These are phyloP conservation scores for Lophura swinhoii DNA, from an alignment of 2,797 vertebrate species.

Conservation along the genomic window DNA sequence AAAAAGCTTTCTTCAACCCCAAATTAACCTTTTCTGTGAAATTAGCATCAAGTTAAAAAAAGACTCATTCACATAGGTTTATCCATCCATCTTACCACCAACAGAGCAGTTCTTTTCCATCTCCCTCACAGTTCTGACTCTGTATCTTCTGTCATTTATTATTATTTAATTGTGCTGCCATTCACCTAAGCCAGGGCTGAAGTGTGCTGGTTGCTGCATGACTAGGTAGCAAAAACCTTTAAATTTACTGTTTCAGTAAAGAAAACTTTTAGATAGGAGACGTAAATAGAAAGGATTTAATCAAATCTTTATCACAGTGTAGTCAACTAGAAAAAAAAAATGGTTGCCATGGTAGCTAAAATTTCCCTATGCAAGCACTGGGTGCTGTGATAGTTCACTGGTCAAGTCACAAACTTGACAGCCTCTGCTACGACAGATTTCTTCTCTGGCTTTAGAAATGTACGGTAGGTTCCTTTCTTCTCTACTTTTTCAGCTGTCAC, in stretches of 20 bases:
- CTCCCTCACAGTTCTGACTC: not conserved
- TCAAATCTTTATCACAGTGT: not conserved
- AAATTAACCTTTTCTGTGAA: conserved; percentile 5
- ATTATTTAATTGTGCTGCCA: not conserved
- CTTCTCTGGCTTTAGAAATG: rapidly evolving
- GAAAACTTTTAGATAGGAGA: conserved; percentile 1
- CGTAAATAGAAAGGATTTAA: conserved; percentile 30
- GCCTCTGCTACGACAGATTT: not conserved
- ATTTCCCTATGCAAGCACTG: not conserved
- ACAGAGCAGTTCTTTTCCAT: not conserved
- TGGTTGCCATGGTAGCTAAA: conserved; percentile 33
- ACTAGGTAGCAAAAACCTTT: conserved; percentile 8
- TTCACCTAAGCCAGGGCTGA: conserved; percentile 3
- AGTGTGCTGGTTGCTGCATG: not conserved
- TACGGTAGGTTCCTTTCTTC: rapidly evolving
- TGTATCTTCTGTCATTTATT: not conserved
- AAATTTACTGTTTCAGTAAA: conserved; percentile 25
- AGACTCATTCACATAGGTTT: not conserved
- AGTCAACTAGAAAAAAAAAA: conserved; percentile 28
- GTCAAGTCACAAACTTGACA: not conserved
- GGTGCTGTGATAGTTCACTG: not conserved
- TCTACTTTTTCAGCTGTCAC: not conserved
- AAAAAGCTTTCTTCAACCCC: not conserved
- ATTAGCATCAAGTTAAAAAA: not conserved
- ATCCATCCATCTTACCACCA: not conserved